Conservation (phyloP, 2,888 invertebrate species). For the Tanypteryx hageni region DNA sequence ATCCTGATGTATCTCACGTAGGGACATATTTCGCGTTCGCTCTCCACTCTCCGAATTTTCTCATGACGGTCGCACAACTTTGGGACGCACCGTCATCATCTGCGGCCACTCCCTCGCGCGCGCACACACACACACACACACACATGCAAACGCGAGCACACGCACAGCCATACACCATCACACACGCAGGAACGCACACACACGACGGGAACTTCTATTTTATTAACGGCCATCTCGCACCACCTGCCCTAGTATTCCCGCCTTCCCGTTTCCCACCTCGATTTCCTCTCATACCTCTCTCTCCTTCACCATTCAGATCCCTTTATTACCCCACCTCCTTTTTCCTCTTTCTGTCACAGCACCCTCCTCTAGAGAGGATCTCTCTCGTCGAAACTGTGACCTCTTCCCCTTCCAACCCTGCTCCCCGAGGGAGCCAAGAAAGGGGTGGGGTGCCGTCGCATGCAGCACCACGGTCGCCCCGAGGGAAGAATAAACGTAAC, state of each 20-base stretch:
- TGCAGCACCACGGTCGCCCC: not conserved
- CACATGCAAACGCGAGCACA: no score
- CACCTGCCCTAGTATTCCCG: not conserved
- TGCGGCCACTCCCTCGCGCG: no score
- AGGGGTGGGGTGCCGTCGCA: not conserved
- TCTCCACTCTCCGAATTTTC: no score
- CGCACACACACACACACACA: no score
- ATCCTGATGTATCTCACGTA: constrained; percentile 20
- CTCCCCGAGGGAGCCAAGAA: not conserved
- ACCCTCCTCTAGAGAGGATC: not conserved
- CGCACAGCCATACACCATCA: no score
- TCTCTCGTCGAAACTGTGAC: not conserved
- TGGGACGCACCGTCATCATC: no score
- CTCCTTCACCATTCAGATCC: not conserved
- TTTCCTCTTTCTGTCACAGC: not conserved
- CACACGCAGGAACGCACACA: no score
- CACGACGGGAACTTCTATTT: no score
- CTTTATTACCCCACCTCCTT: not conserved
- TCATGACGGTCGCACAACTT: no score
- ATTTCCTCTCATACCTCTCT: not conserved
- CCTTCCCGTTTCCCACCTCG: not conserved
- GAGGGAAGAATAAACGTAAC: not conserved
- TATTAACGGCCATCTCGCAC: not conserved
- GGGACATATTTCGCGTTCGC: not conserved
- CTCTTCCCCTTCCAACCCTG: not conserved